A percentile compares a stretch with the other conserved stretches of the same genome.
These are phyloP conservation scores for Protodeltote pygarga DNA, from an alignment of 2,888 invertebrate genomes.

Conservation along the genomic window DNA sequence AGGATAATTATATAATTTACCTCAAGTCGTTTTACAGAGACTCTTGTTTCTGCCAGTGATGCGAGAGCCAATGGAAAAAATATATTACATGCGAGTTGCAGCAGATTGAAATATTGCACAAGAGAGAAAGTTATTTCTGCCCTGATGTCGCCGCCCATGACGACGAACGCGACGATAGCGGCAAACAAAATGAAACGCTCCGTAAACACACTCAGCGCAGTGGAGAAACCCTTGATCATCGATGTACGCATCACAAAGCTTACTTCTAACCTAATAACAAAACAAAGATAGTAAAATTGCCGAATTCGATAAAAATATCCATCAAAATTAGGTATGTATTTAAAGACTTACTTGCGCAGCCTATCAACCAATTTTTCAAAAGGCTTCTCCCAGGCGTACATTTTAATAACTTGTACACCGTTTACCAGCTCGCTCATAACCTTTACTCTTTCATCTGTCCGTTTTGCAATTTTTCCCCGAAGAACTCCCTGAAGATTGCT, in stretches of 20 bases:
- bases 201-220: slow-evolving; percentile 91
- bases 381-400: slow-evolving; percentile 95
- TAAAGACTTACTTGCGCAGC: slow-evolving; percentile 88
- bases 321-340: not conserved
- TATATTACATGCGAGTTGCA: slow-evolving; percentile 90
- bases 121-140: slow-evolving; percentile 91
- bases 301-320: not conserved
- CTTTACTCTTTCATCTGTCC: slow-evolving; percentile 91
- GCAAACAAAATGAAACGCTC: slow-evolving; percentile 94
- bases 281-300: not conserved
- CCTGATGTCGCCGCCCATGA: slow-evolving; percentile 87
- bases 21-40: slow-evolving; percentile 89
- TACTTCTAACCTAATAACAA: slow-evolving; percentile 88
- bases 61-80: slow-evolving; percentile 88
- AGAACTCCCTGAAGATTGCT: slow-evolving; percentile 77
- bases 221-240: slow-evolving; percentile 89
- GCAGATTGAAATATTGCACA: slow-evolving; percentile 92
- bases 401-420: slow-evolving; percentile 94
- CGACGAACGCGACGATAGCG: slow-evolving; percentile 91
- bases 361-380: slow-evolving; percentile 90
- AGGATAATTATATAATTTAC: slow-evolving; percentile 59
- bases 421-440: slow-evolving; percentile 93
- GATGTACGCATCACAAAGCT: slow-evolving; percentile 88
- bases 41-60: slow-evolving; percentile 88
- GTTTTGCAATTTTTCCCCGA: slow-evolving; percentile 88